Evolutionary conservation across 2,113 vertebrate genomes (phyloP).

Genomic region (Dermatemys mawii): DNA sequence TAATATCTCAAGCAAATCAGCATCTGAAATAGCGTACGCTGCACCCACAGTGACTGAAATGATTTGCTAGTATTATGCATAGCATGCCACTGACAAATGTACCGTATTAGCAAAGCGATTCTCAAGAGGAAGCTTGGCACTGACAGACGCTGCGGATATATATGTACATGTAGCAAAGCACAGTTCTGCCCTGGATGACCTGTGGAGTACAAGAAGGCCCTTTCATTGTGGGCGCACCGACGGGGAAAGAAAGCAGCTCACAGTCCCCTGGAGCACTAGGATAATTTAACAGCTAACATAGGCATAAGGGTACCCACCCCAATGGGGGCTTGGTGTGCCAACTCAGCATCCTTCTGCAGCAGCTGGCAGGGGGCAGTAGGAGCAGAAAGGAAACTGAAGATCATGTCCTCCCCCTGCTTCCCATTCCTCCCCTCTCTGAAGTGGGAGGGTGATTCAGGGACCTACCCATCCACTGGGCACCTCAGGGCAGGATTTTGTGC

Average conservation of each 20-base stretch:
- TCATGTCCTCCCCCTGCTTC: background rate
- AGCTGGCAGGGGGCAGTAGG: background rate
- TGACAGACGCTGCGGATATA: background rate
- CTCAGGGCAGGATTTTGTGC: background rate
- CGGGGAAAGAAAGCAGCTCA: background rate
- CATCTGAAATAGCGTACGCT: background rate
- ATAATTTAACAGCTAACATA: background rate
- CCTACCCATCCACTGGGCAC: background rate
- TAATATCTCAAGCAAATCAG: background rate
- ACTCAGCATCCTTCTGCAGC: background rate
- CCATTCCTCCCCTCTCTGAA: background rate
- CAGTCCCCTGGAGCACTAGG: accelerated
- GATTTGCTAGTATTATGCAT: background rate
- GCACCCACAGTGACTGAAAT: background rate
- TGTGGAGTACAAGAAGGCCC: background rate
- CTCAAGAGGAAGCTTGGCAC: background rate
- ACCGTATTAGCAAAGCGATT: background rate
- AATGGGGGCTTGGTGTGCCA: accelerated
- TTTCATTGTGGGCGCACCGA: accelerated
- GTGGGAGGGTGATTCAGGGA: background rate
- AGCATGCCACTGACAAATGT: background rate
- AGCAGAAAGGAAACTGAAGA: background rate
- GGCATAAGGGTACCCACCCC: background rate
- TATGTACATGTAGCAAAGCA: background rate
- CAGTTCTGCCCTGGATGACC: background rate